A percentile compares a stretch with the other conserved stretches of the same genome.
Conservation (phyloP, 2,113 vertebrate genomes). For the Fulica atra region DNA sequence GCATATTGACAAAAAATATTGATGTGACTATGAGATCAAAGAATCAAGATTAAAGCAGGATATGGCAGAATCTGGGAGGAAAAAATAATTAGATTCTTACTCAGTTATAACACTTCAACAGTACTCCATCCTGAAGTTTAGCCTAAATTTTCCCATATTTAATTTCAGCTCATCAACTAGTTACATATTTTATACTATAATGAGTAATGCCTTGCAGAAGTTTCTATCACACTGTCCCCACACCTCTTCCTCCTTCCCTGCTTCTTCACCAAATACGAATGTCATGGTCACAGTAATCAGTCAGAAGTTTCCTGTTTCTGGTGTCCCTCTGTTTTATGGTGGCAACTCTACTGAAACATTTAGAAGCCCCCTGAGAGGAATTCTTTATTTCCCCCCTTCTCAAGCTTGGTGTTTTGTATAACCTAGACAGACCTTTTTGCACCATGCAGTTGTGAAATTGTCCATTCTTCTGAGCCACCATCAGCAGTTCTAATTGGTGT, state of each 20-base stretch:
- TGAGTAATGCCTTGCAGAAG: neutral
- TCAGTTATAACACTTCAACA: neutral
- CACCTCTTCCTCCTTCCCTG: neutral
- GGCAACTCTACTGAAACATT: neutral
- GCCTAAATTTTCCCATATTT: neutral
- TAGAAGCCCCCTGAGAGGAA: neutral
- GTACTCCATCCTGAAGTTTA: neutral
- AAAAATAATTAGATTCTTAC: slow-evolving; percentile 16
- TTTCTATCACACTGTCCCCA: neutral
- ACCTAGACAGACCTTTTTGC: neutral
- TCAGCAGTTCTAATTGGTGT: neutral
- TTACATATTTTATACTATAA: neutral
- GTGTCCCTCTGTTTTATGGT: neutral
- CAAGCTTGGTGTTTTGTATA: neutral
- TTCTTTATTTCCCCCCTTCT: neutral
- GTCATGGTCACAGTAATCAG: neutral
- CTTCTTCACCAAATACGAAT: neutral
- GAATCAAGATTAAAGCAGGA: slow-evolving; percentile 24
- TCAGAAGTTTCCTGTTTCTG: neutral
- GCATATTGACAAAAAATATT: slow-evolving; percentile 39
- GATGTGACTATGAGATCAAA: slow-evolving; percentile 19
- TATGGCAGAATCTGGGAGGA: neutral
- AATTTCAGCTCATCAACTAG: neutral
- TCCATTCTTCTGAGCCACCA: neutral
- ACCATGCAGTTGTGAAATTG: neutral